Percentiles rank a stretch among this genome's conserved stretches.
phyloP scores from a whole-genome alignment of 2,888 invertebrate species.

The Lordiphosa andalusiaca region DNA sequence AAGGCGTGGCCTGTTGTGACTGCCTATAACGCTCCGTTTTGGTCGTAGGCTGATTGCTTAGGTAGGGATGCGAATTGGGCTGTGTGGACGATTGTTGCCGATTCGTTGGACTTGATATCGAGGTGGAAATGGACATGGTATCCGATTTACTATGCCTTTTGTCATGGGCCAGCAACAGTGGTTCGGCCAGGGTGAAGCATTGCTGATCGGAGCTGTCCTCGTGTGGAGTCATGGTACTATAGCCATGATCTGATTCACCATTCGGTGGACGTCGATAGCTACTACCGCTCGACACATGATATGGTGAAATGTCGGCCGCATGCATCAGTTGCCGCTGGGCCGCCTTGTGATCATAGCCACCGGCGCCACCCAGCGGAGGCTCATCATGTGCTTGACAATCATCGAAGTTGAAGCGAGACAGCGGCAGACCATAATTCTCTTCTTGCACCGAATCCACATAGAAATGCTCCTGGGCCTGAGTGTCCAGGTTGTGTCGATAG shows the following conservation, averaged over 20 bases:
- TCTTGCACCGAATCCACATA: conserved; percentile 82
- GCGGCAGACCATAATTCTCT: conserved; percentile 83
- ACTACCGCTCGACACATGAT: conserved; percentile 87
- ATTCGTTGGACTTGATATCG: conserved; percentile 80
- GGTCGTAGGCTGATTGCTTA: conserved; percentile 78
- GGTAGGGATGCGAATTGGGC: conserved; percentile 59
- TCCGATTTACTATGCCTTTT: conserved; percentile 82
- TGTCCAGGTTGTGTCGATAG: conserved; percentile 85
- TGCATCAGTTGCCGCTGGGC: conserved; percentile 84
- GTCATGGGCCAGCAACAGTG: conserved; percentile 81
- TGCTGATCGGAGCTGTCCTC: conserved; percentile 93
- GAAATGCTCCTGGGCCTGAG: conserved; percentile 80
- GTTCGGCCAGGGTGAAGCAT: conserved; percentile 87
- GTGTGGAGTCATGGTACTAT: conserved; percentile 96
- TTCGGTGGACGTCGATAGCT: conserved; percentile 86
- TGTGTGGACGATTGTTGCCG: conserved; percentile 58
- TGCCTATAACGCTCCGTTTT: conserved; percentile 73
- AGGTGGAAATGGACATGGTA: conserved; percentile 82
- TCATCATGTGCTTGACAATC: conserved; percentile 82
- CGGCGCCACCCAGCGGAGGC: conserved; percentile 73
- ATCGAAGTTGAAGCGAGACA: conserved; percentile 88
- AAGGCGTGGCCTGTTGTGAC: conserved; percentile 43
- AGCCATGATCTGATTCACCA: conserved; percentile 92
- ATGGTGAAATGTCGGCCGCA: conserved; percentile 87
- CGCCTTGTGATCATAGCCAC: conserved; percentile 69